A percentile compares a stretch with the other conserved stretches of the same genome.
Conservation (phyloP, 1,140 invertebrate species). For the Caenorhabditis latens region DNA sequence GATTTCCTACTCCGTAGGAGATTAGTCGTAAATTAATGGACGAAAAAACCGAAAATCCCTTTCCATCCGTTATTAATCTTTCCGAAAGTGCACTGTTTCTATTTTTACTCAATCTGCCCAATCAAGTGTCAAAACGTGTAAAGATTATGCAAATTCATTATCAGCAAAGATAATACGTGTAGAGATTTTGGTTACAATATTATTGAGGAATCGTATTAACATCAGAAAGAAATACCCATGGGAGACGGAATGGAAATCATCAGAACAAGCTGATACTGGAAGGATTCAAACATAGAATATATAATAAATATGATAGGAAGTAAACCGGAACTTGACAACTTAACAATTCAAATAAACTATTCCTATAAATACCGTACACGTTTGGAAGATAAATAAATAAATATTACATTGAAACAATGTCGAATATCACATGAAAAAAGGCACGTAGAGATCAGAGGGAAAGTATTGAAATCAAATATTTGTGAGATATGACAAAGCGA, state of each 20-base stretch:
- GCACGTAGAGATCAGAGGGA: conserved; percentile 8
- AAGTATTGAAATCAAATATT: conserved; percentile 7
- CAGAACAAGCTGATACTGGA: conserved; percentile 36
- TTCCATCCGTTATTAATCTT: conserved; percentile 15
- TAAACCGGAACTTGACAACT: background rate
- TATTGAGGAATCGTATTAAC: background rate
- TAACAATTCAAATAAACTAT: background rate
- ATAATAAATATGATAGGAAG: background rate
- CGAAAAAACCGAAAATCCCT: conserved; percentile 1
- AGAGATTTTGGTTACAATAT: background rate
- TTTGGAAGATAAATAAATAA: background rate
- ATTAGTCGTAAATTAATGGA: background rate
- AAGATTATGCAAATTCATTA: conserved; percentile 55
- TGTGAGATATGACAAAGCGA: conserved; percentile 7
- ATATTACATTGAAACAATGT: background rate
- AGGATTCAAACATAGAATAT: background rate
- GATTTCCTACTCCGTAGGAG: background rate
- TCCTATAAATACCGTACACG: background rate
- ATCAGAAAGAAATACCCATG: too few species aligned
- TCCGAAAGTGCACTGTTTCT: conserved; percentile 26
- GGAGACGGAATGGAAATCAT: background rate
- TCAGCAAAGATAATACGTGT: conserved; percentile 16
- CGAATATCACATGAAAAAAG: background rate
- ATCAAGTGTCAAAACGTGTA: conserved; percentile 16
- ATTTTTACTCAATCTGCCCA: background rate